Evolutionary conservation across 1,140 invertebrate genomes (phyloP), one percentile per base, ranked within the genome.

Genomic region (Dendrolimus punctatus): DNA sequence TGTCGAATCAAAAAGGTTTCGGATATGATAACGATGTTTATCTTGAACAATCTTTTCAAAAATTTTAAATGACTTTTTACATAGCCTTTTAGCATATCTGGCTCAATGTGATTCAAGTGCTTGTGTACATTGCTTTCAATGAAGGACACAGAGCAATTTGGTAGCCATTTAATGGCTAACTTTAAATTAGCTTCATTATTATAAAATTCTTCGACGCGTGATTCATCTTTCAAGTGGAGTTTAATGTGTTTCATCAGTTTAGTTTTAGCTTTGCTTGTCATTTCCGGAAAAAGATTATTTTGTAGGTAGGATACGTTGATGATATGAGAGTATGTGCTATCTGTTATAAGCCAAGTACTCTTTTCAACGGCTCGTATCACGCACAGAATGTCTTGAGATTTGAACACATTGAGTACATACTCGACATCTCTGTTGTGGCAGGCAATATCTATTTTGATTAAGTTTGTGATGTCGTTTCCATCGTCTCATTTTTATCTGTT

Each of bases 371-470:
- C 77, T 52, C 69, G 64, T n/a, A 68, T 73, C 39, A 79, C 64
- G 53, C 73, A 83, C 23, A 83, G 45, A 51, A 76, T 64, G 39
- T 83, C 80, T 10, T 68, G 55, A 51, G 61, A 66, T 46, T 64
- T 61, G 9, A 83, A 54, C 49, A 75, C 65, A 51, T 69, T 66
- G 23, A 80, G 47, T 37, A 79, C 62, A 46, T 68, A 83, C 8
- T 71, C 58, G 4, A 78, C 54, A 65, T 83, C 50, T 58, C 49
- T 68, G 38, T 55, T 61, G 38, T 55, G 46, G 51, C 69, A 69
- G 3, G 77, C 77, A n/a, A 74, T 50, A 48, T 80, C 77, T 10
- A 83, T 77, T 57, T 76, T 75, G 6, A 80, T 39, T 37, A 83
- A 58, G 45, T 79, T 78, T 10, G 62, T 49, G n/a, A 76, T 36